Evolutionary conservation across 2,888 invertebrate genomes (phyloP), one percentile per base, ranked within the genome.

Genomic region (Mesorhabditis spiculigera): DNA sequence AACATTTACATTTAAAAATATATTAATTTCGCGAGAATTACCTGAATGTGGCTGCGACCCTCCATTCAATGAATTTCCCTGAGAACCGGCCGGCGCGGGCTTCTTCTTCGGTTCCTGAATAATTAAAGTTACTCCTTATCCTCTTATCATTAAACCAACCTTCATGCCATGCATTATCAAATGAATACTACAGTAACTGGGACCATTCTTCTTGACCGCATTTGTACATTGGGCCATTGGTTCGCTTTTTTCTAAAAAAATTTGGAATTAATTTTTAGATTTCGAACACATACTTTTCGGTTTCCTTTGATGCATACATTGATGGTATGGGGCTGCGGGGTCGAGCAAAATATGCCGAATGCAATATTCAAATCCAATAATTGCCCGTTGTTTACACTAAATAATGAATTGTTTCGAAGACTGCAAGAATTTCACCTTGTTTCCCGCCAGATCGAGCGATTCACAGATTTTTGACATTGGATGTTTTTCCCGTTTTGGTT

Each of bases 271-370:
- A n/a, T 13, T 50, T 50, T 10, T n/a, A 10, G n/a, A 50, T 10
- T 10, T 16, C 13, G 16, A 13, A 62, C 66, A 13, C 13, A 65
- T 66, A 63, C 65, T 67, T 68, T 28, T 63, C 71, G 86, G 86
- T 69, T 87, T 88, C 45, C 87, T 86, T 71, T 91, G 88, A 86
- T 90, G 91, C 0, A 90, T 88, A 86, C 95, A 95, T 78, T 92
- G 92, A 75, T 90, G 91, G 86, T 91, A 95, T 0, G 94, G 93
- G 0, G 94, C 93, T 10, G 88, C 89, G 5, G 91, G 90, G 86
- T 95, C 94, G 79, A 91, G 90, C 67, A 94, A 87, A 74, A 95
- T 93, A 82, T 95, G 95, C 4, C 91, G 89, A 4, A 90, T 89
- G 85, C 95, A 95, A 86, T 91, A 93, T 73, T 90, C 90, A 75